phyloP scores from a whole-genome alignment of 2,888 invertebrate species.

The Heliconius hortense region DNA sequence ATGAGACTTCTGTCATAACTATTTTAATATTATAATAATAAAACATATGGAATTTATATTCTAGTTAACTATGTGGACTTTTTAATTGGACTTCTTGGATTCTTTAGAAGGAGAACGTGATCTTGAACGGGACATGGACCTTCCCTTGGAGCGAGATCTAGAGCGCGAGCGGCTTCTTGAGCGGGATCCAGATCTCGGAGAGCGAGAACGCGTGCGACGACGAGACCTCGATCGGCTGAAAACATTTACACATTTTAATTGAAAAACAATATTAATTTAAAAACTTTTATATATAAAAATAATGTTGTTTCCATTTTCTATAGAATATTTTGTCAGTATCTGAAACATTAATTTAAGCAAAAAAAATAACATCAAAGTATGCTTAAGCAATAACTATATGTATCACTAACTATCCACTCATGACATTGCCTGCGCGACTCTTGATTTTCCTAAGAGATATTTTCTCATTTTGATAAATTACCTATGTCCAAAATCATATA shows the following conservation, averaged over 20 bases:
- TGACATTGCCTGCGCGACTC: background rate
- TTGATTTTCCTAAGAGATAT: background rate
- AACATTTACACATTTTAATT: constrained; percentile 50
- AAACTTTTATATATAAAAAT: background rate
- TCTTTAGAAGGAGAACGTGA: constrained; percentile 78
- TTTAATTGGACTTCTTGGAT: constrained; percentile 75
- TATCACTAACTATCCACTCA: background rate
- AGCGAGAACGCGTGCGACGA: constrained; percentile 84
- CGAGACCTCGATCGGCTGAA: constrained; percentile 84
- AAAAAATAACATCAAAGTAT: background rate
- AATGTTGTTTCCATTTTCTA: background rate
- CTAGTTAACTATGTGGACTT: constrained; percentile 23
- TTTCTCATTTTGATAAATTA: background rate
- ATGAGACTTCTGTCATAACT: constrained; percentile 23
- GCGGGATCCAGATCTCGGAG: constrained; percentile 77
- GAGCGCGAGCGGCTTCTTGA: constrained; percentile 74
- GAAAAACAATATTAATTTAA: background rate
- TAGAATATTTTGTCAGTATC: background rate
- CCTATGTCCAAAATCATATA: too few species aligned
- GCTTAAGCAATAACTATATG: constrained; percentile 1
- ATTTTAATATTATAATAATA: constrained; percentile 29
- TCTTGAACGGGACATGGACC: constrained; percentile 76
- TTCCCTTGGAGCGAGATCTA: constrained; percentile 78
- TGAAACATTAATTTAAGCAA: too few species aligned
- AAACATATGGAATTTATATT: constrained; percentile 37